phyloP scores from a whole-genome alignment of 2,797 vertebrate species.

The Naso thynnoides region DNA sequence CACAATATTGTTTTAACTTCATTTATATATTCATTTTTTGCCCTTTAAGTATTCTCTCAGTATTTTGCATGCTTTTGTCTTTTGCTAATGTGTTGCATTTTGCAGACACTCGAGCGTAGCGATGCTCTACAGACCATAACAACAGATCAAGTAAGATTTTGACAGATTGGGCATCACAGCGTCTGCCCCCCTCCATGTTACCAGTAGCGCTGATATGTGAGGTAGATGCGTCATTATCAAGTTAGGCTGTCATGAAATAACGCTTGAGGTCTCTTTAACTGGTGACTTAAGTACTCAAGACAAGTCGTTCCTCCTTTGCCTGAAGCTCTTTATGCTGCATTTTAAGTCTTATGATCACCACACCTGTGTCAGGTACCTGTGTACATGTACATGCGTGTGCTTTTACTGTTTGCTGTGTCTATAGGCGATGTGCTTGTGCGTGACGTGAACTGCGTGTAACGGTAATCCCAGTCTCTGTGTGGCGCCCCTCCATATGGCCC shows the following conservation, averaged over 20 bases:
- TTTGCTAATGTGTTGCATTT: not conserved
- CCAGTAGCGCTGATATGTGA: not conserved
- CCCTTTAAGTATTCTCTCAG: not conserved
- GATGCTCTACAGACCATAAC: not conserved
- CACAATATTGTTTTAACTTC: conserved; percentile 13
- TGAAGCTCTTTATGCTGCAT: not conserved
- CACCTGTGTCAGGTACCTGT: not conserved
- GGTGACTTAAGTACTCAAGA: not conserved
- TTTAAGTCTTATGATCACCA: not conserved
- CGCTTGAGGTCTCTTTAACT: not conserved
- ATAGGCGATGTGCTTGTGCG: not conserved
- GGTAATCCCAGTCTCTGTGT: conserved; percentile 66
- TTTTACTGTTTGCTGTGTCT: not conserved
- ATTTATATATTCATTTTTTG: not conserved
- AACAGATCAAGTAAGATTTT: not conserved
- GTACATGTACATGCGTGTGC: not conserved
- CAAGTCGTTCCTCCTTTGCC: not conserved
- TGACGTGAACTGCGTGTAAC: conserved; percentile 40
- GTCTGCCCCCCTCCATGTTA: not conserved
- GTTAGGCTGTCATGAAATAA: not conserved
- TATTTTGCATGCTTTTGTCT: not conserved
- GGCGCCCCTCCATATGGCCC: conserved; percentile 71
- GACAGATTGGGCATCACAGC: not conserved
- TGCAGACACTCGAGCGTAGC: not conserved
- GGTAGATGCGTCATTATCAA: not conserved